Base-by-base conservation (phyloP, 2,888 invertebrate genomes). In the Eretmocerus hayati region DNA sequence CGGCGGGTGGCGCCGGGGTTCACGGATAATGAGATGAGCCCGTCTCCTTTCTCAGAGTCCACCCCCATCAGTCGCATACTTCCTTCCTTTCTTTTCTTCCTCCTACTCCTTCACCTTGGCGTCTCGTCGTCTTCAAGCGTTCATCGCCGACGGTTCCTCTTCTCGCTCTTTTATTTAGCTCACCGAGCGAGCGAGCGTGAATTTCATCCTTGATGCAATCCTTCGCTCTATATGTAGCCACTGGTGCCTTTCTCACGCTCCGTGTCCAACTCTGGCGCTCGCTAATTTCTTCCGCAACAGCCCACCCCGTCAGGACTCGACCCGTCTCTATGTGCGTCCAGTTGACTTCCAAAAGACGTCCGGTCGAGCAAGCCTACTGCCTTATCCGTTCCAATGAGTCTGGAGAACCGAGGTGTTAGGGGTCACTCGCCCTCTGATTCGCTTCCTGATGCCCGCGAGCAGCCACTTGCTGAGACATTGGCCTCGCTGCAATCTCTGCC, bases 21-120 rank as follows among this genome's bases (percentile, higher is more conserved):
- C 46, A n/a, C 30, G 46, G 35, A 19, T 53, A 50, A 42, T 45
- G 48, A 44, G 40, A 52, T 48, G 32, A 43, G 42, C 22, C 41
- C 42, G 32, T 46, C 48, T 39, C 33, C 50, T 47, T 37, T 37
- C 41, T 32, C 13, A 6, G 33, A 1, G 18, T 18, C 18, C 11
- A 26, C 33, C 23, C 11, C 26, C 32, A 23, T 23, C 16, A 26
- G 22, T 33, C 19, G n/a, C 19, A 23, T 46, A 31, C 37, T 39
- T 42, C 23, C 53, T 35, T 49, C 41, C 44, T 46, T 31, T 44
- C 33, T 32, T 15, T 32, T 43, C 43, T 26, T 36, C 32, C 15
- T 31, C 32, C 37, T 36, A 15, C 22, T 21, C 20, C n/a, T 31
- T 26, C 26, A 9, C n/a, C 33, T 16, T n/a, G 3, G 15, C 32